These are phyloP conservation scores for Tolmerus cingulatus DNA, from an alignment of 2,888 invertebrate genomes.

Conservation along the genomic window DNA sequence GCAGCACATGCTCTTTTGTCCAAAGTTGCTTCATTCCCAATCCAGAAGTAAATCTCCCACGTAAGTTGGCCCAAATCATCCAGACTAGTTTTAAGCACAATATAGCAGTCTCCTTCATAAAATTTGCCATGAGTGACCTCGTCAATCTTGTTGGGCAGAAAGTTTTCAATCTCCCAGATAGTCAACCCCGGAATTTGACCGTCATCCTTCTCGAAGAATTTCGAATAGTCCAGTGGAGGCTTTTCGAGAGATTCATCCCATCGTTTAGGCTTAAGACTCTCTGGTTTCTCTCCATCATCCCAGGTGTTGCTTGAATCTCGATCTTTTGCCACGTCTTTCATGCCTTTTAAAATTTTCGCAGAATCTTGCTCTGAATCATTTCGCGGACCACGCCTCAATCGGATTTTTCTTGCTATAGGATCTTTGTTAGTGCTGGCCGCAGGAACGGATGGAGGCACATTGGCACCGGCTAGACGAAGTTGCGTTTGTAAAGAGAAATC, in stretches of 20 bases:
- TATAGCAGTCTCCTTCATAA: conserved; percentile 99
- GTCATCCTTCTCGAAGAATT: conserved; percentile 95
- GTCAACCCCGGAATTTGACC: conserved; percentile 91
- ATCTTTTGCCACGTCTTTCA: conserved; percentile 74
- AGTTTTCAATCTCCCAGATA: conserved; percentile 99
- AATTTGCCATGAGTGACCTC: conserved; percentile 97
- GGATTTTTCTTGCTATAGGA: conserved; percentile 93
- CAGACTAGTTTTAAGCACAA: conserved; percentile 86
- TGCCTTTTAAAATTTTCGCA: conserved; percentile 85
- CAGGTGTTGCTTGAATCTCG: conserved; percentile 66
- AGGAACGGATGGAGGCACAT: conserved; percentile 76
- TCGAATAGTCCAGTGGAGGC: conserved; percentile 95
- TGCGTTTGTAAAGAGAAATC: conserved; percentile 98
- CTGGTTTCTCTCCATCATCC: conserved; percentile 69
- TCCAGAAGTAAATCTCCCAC: conserved; percentile 99
- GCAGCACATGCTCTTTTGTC: conserved; percentile 67
- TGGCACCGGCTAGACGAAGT: conserved; percentile 88
- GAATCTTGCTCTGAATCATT: conserved; percentile 86
- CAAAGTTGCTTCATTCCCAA: conserved; percentile 93
- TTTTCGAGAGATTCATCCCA: conserved; percentile 97
- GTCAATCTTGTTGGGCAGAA: conserved; percentile 92
- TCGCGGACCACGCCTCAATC: conserved; percentile 81
- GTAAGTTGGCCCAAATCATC: conserved; percentile 85
- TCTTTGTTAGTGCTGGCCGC: conserved; percentile 78
- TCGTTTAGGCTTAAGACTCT: conserved; percentile 79